phyloP scores from a whole-genome alignment of 2,888 invertebrate genomes.

The Drosophila nr. medialis region DNA sequence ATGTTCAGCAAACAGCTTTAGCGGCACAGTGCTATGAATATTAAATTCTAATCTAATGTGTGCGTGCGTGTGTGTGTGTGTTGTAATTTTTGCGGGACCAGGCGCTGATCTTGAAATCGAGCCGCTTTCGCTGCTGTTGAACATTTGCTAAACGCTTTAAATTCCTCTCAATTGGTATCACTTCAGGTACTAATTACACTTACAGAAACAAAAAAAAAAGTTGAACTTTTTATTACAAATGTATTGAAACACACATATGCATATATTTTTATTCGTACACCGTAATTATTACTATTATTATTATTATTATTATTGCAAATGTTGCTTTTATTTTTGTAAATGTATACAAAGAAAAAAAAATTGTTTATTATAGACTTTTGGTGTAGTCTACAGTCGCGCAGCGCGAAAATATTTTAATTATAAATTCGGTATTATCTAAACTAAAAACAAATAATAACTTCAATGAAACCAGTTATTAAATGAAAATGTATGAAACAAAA shows the following conservation, averaged over 20 bases:
- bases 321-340: constrained; percentile 69
- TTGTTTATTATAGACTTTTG: constrained; percentile 48
- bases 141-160: constrained; percentile 56
- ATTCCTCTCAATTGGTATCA: constrained; percentile 50
- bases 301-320: constrained; percentile 60
- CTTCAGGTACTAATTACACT: constrained; percentile 36
- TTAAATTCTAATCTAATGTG: constrained; percentile 30
- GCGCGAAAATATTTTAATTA: constrained; percentile 56
- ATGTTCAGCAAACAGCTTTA: constrained; percentile 43
- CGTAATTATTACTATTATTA: constrained; percentile 58
- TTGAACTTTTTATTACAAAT: constrained; percentile 63
- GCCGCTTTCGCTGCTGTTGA: constrained; percentile 40
- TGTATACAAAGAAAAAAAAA: constrained; percentile 59
- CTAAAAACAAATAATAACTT: constrained; percentile 42
- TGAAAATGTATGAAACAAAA: constrained; percentile 43
- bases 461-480: constrained; percentile 59
- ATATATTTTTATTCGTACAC: constrained; percentile 52
- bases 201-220: constrained; percentile 53
- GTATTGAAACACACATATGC: constrained; percentile 41
- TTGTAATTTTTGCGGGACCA: constrained; percentile 66
- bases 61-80: constrained; percentile 29
- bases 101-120: constrained; percentile 32
- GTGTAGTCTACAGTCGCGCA: constrained; percentile 46
- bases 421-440: constrained; percentile 67
- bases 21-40: constrained; percentile 44